These are phyloP conservation scores for Aphaenogaster floridana DNA, from an alignment of 1,140 invertebrate genomes.

Conservation along the genomic window DNA sequence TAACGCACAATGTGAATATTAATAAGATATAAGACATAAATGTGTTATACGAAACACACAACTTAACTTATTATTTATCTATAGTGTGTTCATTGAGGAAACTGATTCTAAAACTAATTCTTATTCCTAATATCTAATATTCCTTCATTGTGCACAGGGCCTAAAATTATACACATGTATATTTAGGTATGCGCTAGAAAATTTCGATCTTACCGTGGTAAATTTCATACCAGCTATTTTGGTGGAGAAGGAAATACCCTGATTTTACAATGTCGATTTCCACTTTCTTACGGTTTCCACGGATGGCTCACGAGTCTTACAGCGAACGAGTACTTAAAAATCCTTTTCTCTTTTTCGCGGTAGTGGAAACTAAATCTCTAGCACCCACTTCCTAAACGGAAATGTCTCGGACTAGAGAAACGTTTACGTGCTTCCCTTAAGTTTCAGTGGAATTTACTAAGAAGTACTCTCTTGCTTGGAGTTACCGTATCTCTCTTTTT, in stretches of 20 bases:
- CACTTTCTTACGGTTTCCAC: slow-evolving; percentile 54
- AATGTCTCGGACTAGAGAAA: slow-evolving; percentile 64
- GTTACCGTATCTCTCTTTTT: background rate
- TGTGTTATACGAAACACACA: too few species aligned
- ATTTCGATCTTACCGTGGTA: background rate
- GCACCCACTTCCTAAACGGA: slow-evolving; percentile 60
- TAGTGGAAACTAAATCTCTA: slow-evolving; percentile 66
- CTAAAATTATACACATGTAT: background rate
- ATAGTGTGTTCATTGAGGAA: too few species aligned
- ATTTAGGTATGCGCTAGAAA: background rate
- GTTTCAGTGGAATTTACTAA: slow-evolving; percentile 62
- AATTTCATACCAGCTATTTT: slow-evolving; percentile 14
- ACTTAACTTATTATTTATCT: too few species aligned
- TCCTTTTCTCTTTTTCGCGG: slow-evolving; percentile 50
- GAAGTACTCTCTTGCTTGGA: slow-evolving; percentile 1
- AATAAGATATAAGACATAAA: too few species aligned
- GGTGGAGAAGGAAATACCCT: slow-evolving; percentile 46
- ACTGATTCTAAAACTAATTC: too few species aligned
- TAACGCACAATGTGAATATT: too few species aligned
- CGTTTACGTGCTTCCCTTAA: slow-evolving; percentile 58
- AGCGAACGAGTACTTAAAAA: slow-evolving; percentile 67
- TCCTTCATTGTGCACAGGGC: too few species aligned
- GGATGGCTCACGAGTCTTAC: slow-evolving; percentile 31
- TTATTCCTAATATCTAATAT: too few species aligned
- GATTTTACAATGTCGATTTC: slow-evolving; percentile 64